phyloP scores from a whole-genome alignment of 2,113 vertebrate species.

The Aspidoscelis tigris region DNA sequence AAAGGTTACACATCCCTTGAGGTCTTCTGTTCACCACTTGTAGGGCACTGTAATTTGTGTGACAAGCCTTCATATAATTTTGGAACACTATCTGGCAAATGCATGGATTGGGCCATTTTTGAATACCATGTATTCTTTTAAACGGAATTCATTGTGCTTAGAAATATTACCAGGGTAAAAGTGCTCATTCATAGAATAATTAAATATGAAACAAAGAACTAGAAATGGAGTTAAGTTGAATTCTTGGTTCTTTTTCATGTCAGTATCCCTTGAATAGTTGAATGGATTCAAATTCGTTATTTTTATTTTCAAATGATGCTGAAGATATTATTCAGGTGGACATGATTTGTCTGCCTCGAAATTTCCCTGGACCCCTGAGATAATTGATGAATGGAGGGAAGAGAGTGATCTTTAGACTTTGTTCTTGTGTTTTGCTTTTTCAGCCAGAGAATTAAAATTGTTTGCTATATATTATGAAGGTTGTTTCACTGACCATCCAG shows the following conservation, averaged over 20 bases:
- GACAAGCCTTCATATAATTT: background rate
- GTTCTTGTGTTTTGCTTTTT: too few relatives aligned
- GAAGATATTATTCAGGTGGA: background rate
- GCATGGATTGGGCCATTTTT: background rate
- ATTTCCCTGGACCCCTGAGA: background rate
- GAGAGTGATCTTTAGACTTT: background rate
- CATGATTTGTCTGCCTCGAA: background rate
- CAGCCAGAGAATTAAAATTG: too few relatives aligned
- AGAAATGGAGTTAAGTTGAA: too few relatives aligned
- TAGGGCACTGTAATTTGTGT: background rate
- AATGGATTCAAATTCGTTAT: background rate
- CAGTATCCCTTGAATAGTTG: too few relatives aligned
- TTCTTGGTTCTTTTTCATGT: too few relatives aligned
- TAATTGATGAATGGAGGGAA: background rate
- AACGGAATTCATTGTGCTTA: background rate
- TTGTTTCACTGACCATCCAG: too few relatives aligned
- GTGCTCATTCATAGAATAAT: too few relatives aligned
- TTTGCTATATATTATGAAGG: too few relatives aligned
- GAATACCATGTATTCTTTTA: background rate
- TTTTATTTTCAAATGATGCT: background rate
- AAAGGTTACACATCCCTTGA: background rate
- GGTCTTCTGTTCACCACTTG: background rate
- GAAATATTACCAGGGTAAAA: too few relatives aligned
- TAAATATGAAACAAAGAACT: too few relatives aligned
- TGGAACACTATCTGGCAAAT: background rate